These are phyloP conservation scores for Dipus sagitta DNA, from an alignment of 2,797 vertebrate species.

Conservation along the genomic window DNA sequence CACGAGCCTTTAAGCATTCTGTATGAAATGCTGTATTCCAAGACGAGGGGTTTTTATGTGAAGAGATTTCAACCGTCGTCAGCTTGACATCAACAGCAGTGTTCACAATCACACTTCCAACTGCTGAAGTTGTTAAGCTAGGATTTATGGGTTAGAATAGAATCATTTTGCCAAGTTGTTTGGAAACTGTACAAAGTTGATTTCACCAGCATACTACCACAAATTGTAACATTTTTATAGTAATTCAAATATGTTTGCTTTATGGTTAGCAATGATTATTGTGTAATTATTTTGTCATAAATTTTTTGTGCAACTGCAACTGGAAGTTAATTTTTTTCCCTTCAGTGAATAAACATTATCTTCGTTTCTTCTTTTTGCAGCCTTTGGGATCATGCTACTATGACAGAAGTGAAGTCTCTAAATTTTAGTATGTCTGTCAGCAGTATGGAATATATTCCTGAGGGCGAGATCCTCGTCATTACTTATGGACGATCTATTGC, in stretches of 20 bases:
- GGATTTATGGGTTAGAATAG: neutral
- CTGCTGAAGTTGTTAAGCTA: neutral
- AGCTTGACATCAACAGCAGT: neutral
- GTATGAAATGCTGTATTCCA: neutral
- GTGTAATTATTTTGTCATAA: constrained; percentile 33
- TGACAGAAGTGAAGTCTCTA: constrained; percentile 94
- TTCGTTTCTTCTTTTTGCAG: constrained; percentile 73
- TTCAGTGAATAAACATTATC: neutral
- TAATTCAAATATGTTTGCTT: neutral
- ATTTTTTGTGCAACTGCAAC: constrained; percentile 5
- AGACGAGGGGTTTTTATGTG: neutral
- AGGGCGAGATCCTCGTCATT: constrained; percentile 95
- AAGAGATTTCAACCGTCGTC: neutral
- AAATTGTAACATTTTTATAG: constrained; percentile 42
- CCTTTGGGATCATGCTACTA: constrained; percentile 95
- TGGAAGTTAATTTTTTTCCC: neutral
- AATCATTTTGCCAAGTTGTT: neutral
- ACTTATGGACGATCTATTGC: constrained; percentile 96
- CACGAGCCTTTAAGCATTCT: neutral
- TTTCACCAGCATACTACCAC: neutral
- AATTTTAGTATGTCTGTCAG: constrained; percentile 95
- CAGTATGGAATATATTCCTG: constrained; percentile 97
- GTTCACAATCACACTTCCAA: neutral
- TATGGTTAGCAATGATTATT: neutral
- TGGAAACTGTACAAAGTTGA: neutral